phyloP scores from a whole-genome alignment of 2,113 vertebrate genomes.

The Lontra canadensis region DNA sequence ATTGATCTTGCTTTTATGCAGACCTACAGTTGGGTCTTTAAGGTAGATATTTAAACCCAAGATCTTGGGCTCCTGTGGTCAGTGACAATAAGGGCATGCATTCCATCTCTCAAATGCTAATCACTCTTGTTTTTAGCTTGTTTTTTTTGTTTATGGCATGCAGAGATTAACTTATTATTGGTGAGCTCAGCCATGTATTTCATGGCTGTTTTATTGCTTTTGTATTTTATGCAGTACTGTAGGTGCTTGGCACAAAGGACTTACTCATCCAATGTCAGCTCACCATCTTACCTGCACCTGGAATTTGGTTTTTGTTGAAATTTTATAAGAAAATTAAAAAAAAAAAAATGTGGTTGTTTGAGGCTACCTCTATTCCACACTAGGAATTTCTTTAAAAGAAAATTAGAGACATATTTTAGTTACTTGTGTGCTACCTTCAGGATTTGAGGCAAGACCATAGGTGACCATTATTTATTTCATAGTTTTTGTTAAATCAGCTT shows the following conservation, averaged over 20 bases:
- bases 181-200: not conserved
- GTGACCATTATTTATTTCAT: not conserved
- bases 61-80: not conserved
- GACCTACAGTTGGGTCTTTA: not conserved
- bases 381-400: not conserved
- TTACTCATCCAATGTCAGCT: not conserved
- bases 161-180: not conserved
- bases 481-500: not conserved
- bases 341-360: not conserved
- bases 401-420: not conserved
- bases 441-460: not conserved
- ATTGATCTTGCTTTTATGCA: not conserved
- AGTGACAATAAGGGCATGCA: not conserved
- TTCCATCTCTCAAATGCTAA: not conserved
- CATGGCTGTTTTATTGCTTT: not conserved
- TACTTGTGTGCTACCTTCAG: not conserved
- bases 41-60: not conserved
- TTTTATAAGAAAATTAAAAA: not conserved
- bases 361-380: not conserved
- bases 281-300: not conserved
- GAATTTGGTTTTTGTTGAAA: not conserved
- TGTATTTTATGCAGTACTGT: not conserved
- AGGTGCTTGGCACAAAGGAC: not conserved
- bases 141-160: not conserved
- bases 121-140: not conserved